phyloP scores from a whole-genome alignment of 2,888 invertebrate species.

The Notodonta dromedarius region DNA sequence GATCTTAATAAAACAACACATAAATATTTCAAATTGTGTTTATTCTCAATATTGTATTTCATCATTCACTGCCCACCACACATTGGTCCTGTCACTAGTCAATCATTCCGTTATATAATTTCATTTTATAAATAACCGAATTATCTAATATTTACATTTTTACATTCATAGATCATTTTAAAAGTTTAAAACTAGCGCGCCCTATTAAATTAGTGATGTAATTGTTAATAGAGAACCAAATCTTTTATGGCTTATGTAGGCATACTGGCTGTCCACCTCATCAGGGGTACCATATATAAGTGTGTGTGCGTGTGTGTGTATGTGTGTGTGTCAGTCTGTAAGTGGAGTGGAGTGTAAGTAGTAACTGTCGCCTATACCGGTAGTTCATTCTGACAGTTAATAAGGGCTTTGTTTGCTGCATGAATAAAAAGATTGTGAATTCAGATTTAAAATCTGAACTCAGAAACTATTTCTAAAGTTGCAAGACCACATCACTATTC shows the following conservation, averaged over 20 bases:
- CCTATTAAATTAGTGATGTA: not conserved
- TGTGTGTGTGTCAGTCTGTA: no score
- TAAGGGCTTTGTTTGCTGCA: no score
- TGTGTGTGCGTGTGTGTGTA: no score
- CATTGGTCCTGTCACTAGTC: conserved; percentile 64
- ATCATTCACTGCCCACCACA: conserved; percentile 46
- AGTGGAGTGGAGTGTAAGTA: no score
- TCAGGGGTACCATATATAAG: no score
- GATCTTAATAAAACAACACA: conserved; percentile 35
- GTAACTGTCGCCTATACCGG: no score
- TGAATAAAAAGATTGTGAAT: no score
- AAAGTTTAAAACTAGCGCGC: conserved; percentile 30
- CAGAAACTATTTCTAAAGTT: no score
- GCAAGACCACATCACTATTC: not conserved
- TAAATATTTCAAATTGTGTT: conserved; percentile 58
- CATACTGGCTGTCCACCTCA: no score
- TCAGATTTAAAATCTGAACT: no score
- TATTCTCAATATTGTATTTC: conserved; percentile 41
- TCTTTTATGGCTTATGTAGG: no score
- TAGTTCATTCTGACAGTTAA: no score
- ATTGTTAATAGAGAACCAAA: not conserved
- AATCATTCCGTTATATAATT: conserved; percentile 34
- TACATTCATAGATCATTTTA: conserved; percentile 38
- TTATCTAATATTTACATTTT: conserved; percentile 51
- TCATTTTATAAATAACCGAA: conserved; percentile 25